Evolutionary conservation across 2,113 vertebrate genomes (phyloP).

Genomic region (Actenoides lindsayi): DNA sequence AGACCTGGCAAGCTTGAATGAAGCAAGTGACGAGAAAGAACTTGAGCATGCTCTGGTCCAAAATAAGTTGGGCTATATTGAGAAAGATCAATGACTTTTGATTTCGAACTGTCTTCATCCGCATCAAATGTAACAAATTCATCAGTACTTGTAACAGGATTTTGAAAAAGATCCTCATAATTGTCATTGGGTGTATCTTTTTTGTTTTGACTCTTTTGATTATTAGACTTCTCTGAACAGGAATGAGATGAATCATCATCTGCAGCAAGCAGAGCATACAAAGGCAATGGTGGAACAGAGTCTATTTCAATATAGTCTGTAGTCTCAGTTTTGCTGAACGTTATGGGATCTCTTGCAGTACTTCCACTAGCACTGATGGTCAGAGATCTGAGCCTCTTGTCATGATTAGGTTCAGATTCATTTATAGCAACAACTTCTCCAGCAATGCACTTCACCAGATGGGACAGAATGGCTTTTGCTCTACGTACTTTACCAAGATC

Average conservation of each 20-base stretch:
- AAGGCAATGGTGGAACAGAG: conserved; percentile 92
- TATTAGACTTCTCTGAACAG: conserved; percentile 80
- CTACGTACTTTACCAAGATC: conserved; percentile 94
- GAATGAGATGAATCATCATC: conserved; percentile 84
- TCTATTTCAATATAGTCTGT: conserved; percentile 95
- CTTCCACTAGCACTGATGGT: conserved; percentile 95
- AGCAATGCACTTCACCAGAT: conserved; percentile 96
- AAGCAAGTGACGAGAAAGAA: conserved; percentile 93
- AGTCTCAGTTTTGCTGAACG: conserved; percentile 87
- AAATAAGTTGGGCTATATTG: conserved; percentile 93
- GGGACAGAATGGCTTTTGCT: conserved; percentile 95
- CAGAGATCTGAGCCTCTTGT: conserved; percentile 87
- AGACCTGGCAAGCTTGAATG: conserved; percentile 95
- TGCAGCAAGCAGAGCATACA: conserved; percentile 92
- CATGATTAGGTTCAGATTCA: conserved; percentile 79
- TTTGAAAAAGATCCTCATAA: conserved; percentile 94
- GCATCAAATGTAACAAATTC: conserved; percentile 79
- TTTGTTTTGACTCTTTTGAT: conserved; percentile 77
- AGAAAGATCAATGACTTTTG: conserved; percentile 92
- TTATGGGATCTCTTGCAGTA: conserved; percentile 87
- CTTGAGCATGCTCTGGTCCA: conserved; percentile 93
- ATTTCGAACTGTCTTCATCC: conserved; percentile 79
- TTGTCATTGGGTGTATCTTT: conserved; percentile 78
- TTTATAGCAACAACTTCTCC: conserved; percentile 92
- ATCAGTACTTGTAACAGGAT: conserved; percentile 53